A percentile compares a stretch with the other conserved stretches of the same genome.
These are phyloP conservation scores for Acanthaster planci DNA, from an alignment of 35 echinoderm and acorn worm species.

Conservation along the genomic window DNA sequence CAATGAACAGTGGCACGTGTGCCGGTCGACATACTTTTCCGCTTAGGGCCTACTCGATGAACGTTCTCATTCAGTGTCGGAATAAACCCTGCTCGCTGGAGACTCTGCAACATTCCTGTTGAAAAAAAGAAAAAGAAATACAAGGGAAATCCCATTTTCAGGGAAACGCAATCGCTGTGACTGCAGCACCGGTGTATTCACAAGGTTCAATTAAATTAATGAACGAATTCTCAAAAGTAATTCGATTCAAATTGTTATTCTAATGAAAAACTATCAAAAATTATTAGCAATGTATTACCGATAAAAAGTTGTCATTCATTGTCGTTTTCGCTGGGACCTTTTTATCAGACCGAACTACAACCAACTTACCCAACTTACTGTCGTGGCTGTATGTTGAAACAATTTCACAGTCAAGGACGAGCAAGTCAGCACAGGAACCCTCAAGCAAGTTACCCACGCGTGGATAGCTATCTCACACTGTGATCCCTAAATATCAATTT, in stretches of 20 bases:
- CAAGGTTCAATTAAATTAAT: no score
- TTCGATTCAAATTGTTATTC: no score
- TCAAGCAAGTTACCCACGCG: neutral
- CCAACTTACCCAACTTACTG: no score
- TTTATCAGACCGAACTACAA: no score
- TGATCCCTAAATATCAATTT: constrained; percentile 18
- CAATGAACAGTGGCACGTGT: neutral
- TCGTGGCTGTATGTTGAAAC: neutral
- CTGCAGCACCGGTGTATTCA: no score
- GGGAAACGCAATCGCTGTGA: no score
- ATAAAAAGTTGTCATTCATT: no score
- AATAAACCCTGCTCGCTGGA: neutral
- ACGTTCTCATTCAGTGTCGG: neutral
- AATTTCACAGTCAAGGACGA: constrained; percentile 10
- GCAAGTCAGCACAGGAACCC: neutral
- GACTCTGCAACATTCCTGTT: neutral
- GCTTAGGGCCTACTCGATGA: neutral
- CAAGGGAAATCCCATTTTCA: no score
- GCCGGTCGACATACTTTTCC: neutral
- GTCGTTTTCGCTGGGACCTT: no score
- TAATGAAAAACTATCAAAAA: no score
- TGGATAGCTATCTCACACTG: neutral
- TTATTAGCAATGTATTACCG: no score
- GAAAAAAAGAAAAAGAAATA: neutral
- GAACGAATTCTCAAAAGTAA: no score